Evolutionary conservation across 30 jellyfish, hydroid and myxozoan genomes (phyloP), one percentile per base, ranked within the genome.

Genomic region (Aurelia aurita complex sp. Pacific): DNA sequence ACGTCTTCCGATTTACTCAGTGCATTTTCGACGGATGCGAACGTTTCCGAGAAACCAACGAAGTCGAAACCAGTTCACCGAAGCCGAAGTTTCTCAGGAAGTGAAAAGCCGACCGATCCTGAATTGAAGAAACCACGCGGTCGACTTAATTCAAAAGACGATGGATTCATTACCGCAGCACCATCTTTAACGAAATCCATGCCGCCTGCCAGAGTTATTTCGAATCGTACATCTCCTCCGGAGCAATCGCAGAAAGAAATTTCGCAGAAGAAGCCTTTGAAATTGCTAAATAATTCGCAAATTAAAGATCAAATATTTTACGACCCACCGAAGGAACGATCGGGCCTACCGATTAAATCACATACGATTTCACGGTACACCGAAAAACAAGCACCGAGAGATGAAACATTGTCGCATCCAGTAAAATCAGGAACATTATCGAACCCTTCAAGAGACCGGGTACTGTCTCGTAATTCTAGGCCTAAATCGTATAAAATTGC

Each of bases 401-500:
- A 42, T 18, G 89, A 74, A 15, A 34, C 12, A 13, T 6, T 65
- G 32, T 19, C 65, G 4, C 63, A 66, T 17, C 53, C 53, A 53
- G 80, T 35, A 51, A 73, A 84, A 64, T 36, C 87, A 18, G 87
- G 54, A n/a, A 43, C 68, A 11, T 53, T 74, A 70, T 73, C 85
- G 12, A 76, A 69, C 76, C 78, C 91, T 11, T 29, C 93, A 15
- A 74, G 93, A 15, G 88, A 75, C 55, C 70, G 89, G 29, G 40
- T 60, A 11, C 68, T 84, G 33, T 76, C 97, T 38, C 90, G 97
- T 38, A 81, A 82, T 32, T 80, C 90, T 18, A 50, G 97, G 55
- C 84, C 96, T 82, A 87, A 89, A 61, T 89, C 97, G 13, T 89
- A 89, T 60, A 89, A 89, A 75, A 76, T 89, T 35, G 97, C 97